Conservation (phyloP, 2,888 invertebrate species). For the Anticlea derivata region DNA sequence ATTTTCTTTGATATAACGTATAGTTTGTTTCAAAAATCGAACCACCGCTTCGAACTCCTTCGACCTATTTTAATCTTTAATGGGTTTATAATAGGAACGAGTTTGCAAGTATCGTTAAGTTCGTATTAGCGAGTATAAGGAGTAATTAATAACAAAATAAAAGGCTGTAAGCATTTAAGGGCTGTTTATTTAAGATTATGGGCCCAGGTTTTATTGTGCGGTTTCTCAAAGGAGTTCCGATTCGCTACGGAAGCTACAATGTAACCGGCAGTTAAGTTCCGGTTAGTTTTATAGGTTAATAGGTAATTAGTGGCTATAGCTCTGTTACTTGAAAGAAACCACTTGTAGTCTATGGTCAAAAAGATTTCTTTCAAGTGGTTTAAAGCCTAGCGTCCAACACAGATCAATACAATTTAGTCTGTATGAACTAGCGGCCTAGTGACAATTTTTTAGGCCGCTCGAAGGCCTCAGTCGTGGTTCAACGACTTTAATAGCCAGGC, state of each 20-base stretch:
- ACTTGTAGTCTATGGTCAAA: background rate
- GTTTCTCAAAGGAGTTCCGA: conserved; percentile 15
- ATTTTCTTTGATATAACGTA: conserved; percentile 19
- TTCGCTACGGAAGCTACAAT: conserved; percentile 24
- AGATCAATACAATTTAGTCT: background rate
- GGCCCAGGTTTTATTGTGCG: conserved; percentile 16
- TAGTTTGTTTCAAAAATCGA: background rate
- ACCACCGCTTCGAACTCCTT: too few species aligned
- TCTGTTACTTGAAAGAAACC: conserved; percentile 16
- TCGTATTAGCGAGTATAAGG: background rate
- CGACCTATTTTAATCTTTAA: background rate
- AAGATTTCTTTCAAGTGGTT: conserved; percentile 5
- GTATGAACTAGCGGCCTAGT: too few species aligned
- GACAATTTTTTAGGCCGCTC: too few species aligned
- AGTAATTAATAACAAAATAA: conserved; percentile 19
- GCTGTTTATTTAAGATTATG: conserved; percentile 17
- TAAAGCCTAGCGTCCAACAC: too few species aligned
- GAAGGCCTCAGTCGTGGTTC: too few species aligned
- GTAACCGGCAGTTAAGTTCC: conserved; percentile 14
- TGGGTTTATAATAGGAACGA: background rate
- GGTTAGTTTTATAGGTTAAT: conserved; percentile 9
- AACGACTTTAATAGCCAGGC: too few species aligned
- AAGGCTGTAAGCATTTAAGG: background rate
- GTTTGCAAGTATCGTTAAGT: too few species aligned
- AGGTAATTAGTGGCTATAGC: conserved; percentile 2